Percentiles rank a stretch among this genome's conserved stretches.
Evolutionary conservation across 1,140 invertebrate species (phyloP).

Genomic region (Drosophila leontia): DNA sequence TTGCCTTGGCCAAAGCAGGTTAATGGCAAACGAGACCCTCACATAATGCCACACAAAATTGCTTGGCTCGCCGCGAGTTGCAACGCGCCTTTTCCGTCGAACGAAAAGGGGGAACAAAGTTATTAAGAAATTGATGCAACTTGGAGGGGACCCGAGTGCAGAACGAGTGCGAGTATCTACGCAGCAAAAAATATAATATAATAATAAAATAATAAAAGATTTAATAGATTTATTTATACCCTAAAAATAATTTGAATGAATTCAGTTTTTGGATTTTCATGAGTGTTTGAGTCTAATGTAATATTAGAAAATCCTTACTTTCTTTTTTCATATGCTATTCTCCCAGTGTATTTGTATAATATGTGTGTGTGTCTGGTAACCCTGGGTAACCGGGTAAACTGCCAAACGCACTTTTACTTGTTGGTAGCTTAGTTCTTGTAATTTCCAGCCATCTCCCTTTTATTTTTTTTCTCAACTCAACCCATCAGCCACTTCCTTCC

Average conservation of each 20-base stretch:
- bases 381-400: slow-evolving; percentile 69
- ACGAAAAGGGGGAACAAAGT: slow-evolving; percentile 55
- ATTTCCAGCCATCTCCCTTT: slow-evolving; percentile 53
- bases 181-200: not conserved
- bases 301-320: not conserved
- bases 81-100: slow-evolving; percentile 27
- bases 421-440: slow-evolving; percentile 22
- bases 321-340: not conserved
- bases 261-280: not conserved
- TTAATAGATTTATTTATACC: not conserved
- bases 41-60: slow-evolving; percentile 80
- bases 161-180: not conserved
- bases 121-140: slow-evolving; percentile 81
- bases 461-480: slow-evolving; percentile 7
- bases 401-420: slow-evolving; percentile 71
- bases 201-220: not conserved
- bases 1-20: slow-evolving; percentile 60
- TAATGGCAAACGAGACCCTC: slow-evolving; percentile 78
- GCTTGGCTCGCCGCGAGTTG: slow-evolving; percentile 48
- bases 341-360: not conserved
- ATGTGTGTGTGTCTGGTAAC: slow-evolving; percentile 25
- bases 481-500: slow-evolving; percentile 72
- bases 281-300: not conserved
- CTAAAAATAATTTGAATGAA: not conserved
- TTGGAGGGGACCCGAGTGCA: slow-evolving; percentile 8